These are phyloP conservation scores for Acrocephalus kingi DNA, from an alignment of 2,113 vertebrate genomes.

Conservation along the genomic window DNA sequence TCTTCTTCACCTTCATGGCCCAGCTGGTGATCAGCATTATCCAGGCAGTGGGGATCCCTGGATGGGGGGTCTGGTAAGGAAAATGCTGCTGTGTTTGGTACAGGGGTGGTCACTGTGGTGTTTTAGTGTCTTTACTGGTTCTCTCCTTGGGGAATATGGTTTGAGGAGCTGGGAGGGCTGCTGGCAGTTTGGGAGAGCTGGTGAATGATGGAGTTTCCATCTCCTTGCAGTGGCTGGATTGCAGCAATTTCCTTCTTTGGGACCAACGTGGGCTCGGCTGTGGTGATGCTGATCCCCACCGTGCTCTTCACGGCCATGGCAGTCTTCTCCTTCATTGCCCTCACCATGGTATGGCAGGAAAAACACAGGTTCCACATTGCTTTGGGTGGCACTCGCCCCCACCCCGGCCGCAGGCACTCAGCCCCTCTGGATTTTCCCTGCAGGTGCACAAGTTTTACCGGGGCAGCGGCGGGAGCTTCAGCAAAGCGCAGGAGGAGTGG, in stretches of 20 bases:
- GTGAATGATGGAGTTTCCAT: not conserved
- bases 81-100: not conserved
- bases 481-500: slow-evolving; percentile 98
- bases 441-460: slow-evolving; percentile 97
- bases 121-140: not conserved
- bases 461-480: slow-evolving; percentile 93
- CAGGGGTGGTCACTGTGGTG: rapidly evolving
- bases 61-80: slow-evolving; percentile 98
- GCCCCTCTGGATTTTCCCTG: not conserved
- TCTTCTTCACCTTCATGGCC: slow-evolving; percentile 98
- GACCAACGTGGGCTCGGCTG: slow-evolving; percentile 86
- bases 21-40: slow-evolving; percentile 96
- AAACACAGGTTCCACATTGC: rapidly evolving
- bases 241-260: slow-evolving; percentile 93
- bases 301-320: slow-evolving; percentile 93
- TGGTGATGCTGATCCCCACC: slow-evolving; percentile 95
- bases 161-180: not conserved
- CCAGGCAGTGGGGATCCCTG: slow-evolving; percentile 94
- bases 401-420: rapidly evolving
- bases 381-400: not conserved
- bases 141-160: not conserved
- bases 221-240: slow-evolving; percentile 88
- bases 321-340: slow-evolving; percentile 88
- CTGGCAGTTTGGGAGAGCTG: not conserved
- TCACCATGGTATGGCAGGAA: slow-evolving; percentile 84